These are phyloP conservation scores for Parnassius glacialis DNA, from an alignment of 2,888 invertebrate species.

Conservation along the genomic window DNA sequence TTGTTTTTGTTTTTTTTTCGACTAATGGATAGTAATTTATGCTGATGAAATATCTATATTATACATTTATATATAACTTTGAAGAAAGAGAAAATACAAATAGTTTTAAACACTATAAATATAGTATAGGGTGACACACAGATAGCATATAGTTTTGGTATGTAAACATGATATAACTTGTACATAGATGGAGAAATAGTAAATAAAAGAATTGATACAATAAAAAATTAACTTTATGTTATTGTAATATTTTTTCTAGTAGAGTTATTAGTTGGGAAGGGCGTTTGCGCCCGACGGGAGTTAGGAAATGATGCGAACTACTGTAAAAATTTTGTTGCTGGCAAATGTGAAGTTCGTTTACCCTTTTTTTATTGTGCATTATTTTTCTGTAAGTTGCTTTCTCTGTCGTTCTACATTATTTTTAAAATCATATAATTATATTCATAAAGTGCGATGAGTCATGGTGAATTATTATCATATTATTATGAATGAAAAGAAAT, in stretches of 20 bases:
- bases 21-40: conserved; percentile 79
- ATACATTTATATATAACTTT: conserved; percentile 68
- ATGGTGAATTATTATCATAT: conserved; percentile 73
- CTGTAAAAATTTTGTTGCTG: conserved; percentile 61
- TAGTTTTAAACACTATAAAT: conserved; percentile 77
- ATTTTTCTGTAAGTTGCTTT: conserved; percentile 77
- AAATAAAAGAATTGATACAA: conserved; percentile 76
- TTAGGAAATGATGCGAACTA: conserved; percentile 51
- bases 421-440: conserved; percentile 79
- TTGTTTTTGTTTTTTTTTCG: conserved; percentile 68
- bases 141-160: conserved; percentile 77
- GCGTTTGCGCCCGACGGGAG: conserved; percentile 31
- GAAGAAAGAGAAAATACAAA: conserved; percentile 74
- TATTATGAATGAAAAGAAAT: conserved; percentile 81
- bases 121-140: conserved; percentile 76
- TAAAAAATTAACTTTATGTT: conserved; percentile 71
- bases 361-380: conserved; percentile 75
- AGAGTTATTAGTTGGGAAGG: conserved; percentile 47
- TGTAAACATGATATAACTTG: conserved; percentile 75
- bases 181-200: conserved; percentile 76
- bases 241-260: conserved; percentile 72
- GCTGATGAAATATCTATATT: conserved; percentile 72
- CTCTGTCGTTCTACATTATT: conserved; percentile 79
- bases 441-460: conserved; percentile 79
- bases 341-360: conserved; percentile 52